Evolutionary conservation across 1,140 invertebrate genomes (phyloP).

Genomic region (Hypothenemus hampei): DNA sequence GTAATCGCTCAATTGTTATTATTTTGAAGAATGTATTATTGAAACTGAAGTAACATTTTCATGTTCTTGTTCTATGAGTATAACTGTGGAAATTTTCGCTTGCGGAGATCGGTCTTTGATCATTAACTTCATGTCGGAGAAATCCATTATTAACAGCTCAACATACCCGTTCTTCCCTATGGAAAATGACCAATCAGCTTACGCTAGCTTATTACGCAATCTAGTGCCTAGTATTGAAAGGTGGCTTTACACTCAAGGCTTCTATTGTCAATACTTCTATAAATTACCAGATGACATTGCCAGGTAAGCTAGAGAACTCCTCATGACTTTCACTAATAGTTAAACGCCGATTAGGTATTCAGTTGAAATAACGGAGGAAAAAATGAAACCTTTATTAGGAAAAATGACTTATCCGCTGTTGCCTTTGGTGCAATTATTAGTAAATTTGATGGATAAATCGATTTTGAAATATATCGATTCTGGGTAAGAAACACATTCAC

Average conservation of each 20-base stretch:
- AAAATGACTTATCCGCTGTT: background rate
- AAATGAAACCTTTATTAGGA: background rate
- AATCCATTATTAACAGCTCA: background rate
- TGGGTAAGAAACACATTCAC: slow-evolving; percentile 10
- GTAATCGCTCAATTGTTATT: too few species aligned
- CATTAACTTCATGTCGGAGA: slow-evolving; percentile 8
- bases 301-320: background rate
- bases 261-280: slow-evolving; percentile 21
- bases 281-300: slow-evolving; percentile 26
- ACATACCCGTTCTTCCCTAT: slow-evolving; percentile 16
- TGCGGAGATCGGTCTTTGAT: background rate
- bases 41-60: slow-evolving; percentile 5
- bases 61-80: background rate
- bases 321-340: background rate
- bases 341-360: slow-evolving; percentile 13
- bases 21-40: slow-evolving; percentile 12
- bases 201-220: slow-evolving; percentile 14
- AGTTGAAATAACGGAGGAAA: slow-evolving; percentile 5
- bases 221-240: slow-evolving; percentile 6
- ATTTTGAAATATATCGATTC: slow-evolving; percentile 21
- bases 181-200: slow-evolving; percentile 10
- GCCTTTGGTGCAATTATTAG: slow-evolving; percentile 18
- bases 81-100: slow-evolving; percentile 1
- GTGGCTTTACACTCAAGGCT: slow-evolving; percentile 28
- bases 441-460: slow-evolving; percentile 18